A percentile compares a stretch with the other conserved stretches of the same genome.
Evolutionary conservation across 2,888 invertebrate species (phyloP).

Genomic region (Portevinia maculata): DNA sequence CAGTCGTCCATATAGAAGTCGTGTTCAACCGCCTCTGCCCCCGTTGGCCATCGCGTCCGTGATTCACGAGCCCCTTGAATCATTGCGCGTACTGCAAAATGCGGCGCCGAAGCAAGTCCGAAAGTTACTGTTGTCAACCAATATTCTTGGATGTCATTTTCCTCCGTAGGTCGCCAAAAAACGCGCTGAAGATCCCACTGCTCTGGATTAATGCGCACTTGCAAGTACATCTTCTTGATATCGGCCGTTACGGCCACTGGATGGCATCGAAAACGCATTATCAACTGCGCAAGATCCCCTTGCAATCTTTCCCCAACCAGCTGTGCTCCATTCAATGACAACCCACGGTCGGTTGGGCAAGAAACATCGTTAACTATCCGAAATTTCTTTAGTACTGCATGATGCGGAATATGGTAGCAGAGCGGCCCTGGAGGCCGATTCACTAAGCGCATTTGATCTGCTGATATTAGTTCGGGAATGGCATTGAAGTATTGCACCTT

Average conservation of each 20-base stretch:
- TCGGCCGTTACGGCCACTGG: slow-evolving; percentile 26
- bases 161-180: slow-evolving; percentile 31
- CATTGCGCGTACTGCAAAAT: background rate
- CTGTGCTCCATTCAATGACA: slow-evolving; percentile 29
- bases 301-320: slow-evolving; percentile 15
- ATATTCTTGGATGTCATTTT: background rate
- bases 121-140: slow-evolving; percentile 19
- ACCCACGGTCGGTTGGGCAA: slow-evolving; percentile 9
- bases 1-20: no score
- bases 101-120: slow-evolving; percentile 37
- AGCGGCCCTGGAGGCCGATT: no score
- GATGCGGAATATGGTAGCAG: slow-evolving; percentile 25
- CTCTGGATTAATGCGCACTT: no score
- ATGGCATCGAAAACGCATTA: slow-evolving; percentile 21
- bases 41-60: no score
- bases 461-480: no score
- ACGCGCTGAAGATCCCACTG: slow-evolving; percentile 26
- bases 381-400: slow-evolving; percentile 28
- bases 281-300: slow-evolving; percentile 8
- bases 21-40: no score
- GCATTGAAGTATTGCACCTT: no score
- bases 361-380: slow-evolving; percentile 28
- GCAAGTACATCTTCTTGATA: slow-evolving; percentile 7
- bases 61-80: slow-evolving; percentile 5
- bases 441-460: no score